A percentile compares a stretch with the other conserved stretches of the same genome.
phyloP scores from a whole-genome alignment of 2,113 vertebrate genomes.

The Aspiorhynchus laticeps region DNA sequence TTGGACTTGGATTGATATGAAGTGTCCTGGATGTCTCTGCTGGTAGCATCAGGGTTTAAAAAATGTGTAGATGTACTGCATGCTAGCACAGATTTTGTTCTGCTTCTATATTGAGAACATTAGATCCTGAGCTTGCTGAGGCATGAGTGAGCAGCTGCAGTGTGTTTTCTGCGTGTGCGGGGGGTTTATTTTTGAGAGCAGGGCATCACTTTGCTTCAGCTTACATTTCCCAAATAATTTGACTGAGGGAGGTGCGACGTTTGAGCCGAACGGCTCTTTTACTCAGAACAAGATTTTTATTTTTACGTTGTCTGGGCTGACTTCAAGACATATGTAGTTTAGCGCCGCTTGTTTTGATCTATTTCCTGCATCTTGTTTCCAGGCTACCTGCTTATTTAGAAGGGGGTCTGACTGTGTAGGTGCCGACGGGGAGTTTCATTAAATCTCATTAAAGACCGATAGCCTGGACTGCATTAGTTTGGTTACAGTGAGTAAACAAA shows the following conservation, averaged over 20 bases:
- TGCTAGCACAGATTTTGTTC: constrained; percentile 30
- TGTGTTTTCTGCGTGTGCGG: constrained; percentile 3
- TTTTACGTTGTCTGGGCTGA: constrained; percentile 20
- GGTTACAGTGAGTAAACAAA: constrained; percentile 14
- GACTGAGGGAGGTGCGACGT: background rate
- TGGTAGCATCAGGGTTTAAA: background rate
- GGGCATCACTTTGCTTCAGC: constrained; percentile 35
- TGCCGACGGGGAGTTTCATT: constrained; percentile 24
- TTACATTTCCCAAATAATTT: constrained; percentile 43
- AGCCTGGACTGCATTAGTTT: constrained; percentile 27
- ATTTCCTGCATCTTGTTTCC: constrained; percentile 13
- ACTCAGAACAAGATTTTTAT: constrained; percentile 18
- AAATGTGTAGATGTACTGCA: constrained; percentile 24
- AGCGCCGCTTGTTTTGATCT: background rate
- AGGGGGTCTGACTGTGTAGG: background rate
- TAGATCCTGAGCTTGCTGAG: constrained; percentile 33
- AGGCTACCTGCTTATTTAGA: constrained; percentile 6
- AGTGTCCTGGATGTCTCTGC: background rate
- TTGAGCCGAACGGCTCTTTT: no score
- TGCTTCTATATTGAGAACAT: constrained; percentile 36
- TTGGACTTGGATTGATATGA: background rate
- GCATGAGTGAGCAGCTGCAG: constrained; percentile 30
- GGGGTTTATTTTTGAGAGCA: constrained; percentile 23
- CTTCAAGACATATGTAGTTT: constrained; percentile 8
- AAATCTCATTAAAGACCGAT: background rate